Conservation (phyloP, 2,797 vertebrate species). For the Clarias pachynema region DNA sequence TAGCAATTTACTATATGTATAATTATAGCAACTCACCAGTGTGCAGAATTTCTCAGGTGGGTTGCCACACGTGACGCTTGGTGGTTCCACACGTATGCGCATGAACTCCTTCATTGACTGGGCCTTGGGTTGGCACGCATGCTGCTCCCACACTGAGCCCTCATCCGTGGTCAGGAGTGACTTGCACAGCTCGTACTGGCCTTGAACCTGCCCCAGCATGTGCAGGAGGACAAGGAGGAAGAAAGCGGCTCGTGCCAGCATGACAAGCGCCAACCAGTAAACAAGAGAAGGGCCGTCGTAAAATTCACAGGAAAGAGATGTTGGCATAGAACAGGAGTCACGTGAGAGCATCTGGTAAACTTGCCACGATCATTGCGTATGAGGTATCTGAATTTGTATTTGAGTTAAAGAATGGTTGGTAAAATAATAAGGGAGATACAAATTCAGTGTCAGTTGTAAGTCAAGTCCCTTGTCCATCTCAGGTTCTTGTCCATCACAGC, state of each 20-base stretch:
- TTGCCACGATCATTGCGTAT: conserved; percentile 30
- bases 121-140: conserved; percentile 93
- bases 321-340: conserved; percentile 83
- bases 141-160: conserved; percentile 94
- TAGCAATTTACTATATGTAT: not conserved
- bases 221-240: conserved; percentile 77
- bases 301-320: conserved; percentile 43
- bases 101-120: conserved; percentile 89
- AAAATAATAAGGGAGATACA: not conserved
- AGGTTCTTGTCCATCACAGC: conserved; percentile 33
- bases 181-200: conserved; percentile 95
- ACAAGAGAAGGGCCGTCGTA: conserved; percentile 49
- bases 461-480: conserved; percentile 23
- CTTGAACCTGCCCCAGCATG: conserved; percentile 81
- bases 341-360: conserved; percentile 56
- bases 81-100: conserved; percentile 90
- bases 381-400: not conserved
- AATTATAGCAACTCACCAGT: conserved; percentile 82
- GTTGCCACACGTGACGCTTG: conserved; percentile 92
- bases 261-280: conserved; percentile 74
- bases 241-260: conserved; percentile 81
- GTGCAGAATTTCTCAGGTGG: conserved; percentile 97
- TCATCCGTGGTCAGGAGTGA: conserved; percentile 96
- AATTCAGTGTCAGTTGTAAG: conserved; percentile 19
- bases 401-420: not conserved